phyloP scores from a whole-genome alignment of 2,113 vertebrate species.

The Plotosus lineatus region DNA sequence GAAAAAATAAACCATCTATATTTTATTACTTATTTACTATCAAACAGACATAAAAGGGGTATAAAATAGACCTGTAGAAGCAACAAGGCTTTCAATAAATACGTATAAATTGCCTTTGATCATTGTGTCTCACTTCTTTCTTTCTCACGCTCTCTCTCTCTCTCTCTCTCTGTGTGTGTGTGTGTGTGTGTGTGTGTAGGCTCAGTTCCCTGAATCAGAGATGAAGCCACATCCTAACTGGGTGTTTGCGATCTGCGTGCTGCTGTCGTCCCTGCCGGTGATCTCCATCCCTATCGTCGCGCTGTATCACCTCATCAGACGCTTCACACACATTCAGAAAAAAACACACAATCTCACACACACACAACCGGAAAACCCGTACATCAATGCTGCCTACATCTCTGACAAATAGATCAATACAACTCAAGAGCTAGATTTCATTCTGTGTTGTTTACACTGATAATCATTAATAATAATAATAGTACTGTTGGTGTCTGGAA shows the following conservation, averaged over 20 bases:
- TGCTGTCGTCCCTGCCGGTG: conserved; percentile 71
- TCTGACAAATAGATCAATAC: neutral
- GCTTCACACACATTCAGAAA: neutral
- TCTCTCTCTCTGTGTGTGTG: conserved; percentile 63
- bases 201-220: conserved; percentile 75
- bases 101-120: neutral
- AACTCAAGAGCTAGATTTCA: neutral
- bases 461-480: neutral
- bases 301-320: conserved; percentile 37
- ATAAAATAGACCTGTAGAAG: too few relatives aligned
- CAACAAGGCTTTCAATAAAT: too few relatives aligned
- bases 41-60: too few relatives aligned
- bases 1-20: too few relatives aligned
- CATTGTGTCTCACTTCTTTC: neutral
- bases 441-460: neutral
- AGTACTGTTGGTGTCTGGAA: neutral
- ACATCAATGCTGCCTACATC: conserved; percentile 48
- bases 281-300: conserved; percentile 74
- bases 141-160: neutral
- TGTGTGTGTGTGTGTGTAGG: conserved; percentile 60
- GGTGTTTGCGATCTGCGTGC: conserved; percentile 74
- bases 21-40: too few relatives aligned
- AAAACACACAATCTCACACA: neutral
- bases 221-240: conserved; percentile 76
- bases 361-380: conserved; percentile 39